Percentiles rank a stretch among this genome's conserved stretches.
Evolutionary conservation across 1,140 invertebrate species (phyloP).

Genomic region (Drosophila murphyi): DNA sequence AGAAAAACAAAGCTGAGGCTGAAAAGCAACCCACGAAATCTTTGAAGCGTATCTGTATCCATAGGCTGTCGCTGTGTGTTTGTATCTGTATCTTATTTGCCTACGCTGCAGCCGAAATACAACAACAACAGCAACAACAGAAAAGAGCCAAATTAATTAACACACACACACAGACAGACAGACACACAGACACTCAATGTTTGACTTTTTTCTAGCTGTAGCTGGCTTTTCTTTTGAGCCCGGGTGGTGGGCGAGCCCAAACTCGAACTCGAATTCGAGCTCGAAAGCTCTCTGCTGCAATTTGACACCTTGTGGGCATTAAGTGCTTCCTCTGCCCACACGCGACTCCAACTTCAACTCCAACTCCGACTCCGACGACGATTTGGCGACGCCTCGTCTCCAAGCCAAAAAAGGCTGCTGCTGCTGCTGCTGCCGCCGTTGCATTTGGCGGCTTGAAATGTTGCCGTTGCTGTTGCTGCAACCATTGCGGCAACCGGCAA

Average conservation of each 20-base stretch:
- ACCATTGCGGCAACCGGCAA: conserved; percentile 50
- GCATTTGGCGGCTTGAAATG: background rate
- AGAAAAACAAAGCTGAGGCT: conserved; percentile 21
- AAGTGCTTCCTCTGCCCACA: conserved; percentile 84
- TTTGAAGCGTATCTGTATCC: conserved; percentile 40
- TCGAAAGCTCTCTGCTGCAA: conserved; percentile 67
- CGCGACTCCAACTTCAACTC: conserved; percentile 23
- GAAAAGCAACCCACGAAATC: conserved; percentile 39
- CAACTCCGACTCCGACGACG: conserved; percentile 24
- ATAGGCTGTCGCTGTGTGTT: conserved; percentile 1
- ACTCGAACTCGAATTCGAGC: conserved; percentile 19
- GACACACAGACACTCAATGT: background rate
- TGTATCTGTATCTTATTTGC: conserved; percentile 65
- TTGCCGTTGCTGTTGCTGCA: conserved; percentile 12
- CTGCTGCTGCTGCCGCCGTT: conserved; percentile 3
- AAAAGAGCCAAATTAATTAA: conserved; percentile 74
- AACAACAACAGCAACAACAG: conserved; percentile 12
- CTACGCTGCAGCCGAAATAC: conserved; percentile 59
- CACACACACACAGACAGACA: conserved; percentile 25
- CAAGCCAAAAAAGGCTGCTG: conserved; percentile 59
- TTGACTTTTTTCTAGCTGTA: conserved; percentile 36
- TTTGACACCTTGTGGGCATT: conserved; percentile 84
- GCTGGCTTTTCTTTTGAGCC: conserved; percentile 34
- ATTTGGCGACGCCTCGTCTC: conserved; percentile 61
- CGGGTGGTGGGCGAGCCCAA: conserved; percentile 68